A percentile compares a stretch with the other conserved stretches of the same genome.
These are phyloP conservation scores for Eumacrocentrus americanus DNA, from an alignment of 2,888 invertebrate species.

Conservation along the genomic window DNA sequence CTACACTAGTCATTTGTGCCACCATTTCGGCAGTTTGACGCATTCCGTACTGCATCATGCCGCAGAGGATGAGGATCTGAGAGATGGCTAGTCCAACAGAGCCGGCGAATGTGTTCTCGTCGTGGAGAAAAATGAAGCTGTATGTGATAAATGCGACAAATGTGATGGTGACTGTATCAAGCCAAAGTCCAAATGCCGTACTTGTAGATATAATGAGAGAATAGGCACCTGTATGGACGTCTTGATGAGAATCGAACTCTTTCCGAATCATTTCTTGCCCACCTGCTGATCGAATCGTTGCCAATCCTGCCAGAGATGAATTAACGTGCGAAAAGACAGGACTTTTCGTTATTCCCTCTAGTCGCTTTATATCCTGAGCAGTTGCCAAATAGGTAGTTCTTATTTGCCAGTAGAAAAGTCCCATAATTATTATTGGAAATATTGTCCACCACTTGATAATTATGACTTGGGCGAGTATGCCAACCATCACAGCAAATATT, in stretches of 20 bases:
- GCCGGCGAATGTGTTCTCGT: slow-evolving; percentile 67
- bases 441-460: slow-evolving; percentile 74
- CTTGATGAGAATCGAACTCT: slow-evolving; percentile 79
- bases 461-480: slow-evolving; percentile 75
- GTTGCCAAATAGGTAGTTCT: slow-evolving; percentile 73
- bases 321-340: slow-evolving; percentile 92
- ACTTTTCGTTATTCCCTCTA: slow-evolving; percentile 69
- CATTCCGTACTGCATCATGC: slow-evolving; percentile 82
- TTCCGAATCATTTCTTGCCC: slow-evolving; percentile 75
- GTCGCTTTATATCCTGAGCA: slow-evolving; percentile 75
- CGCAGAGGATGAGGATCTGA: slow-evolving; percentile 75
- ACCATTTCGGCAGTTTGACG: slow-evolving; percentile 79
- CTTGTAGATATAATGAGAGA: slow-evolving; percentile 67
- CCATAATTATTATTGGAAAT: slow-evolving; percentile 69
- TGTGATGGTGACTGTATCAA: slow-evolving; percentile 69
- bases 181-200: slow-evolving; percentile 70
- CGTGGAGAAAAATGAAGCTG: slow-evolving; percentile 68
- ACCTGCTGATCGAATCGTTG: slow-evolving; percentile 82
- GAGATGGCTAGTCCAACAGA: slow-evolving; percentile 77
- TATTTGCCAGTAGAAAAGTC: slow-evolving; percentile 69
- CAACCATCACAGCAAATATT: slow-evolving; percentile 73
- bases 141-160: slow-evolving; percentile 70
- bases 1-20: slow-evolving; percentile 82
- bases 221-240: slow-evolving; percentile 71
- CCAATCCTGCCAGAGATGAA: slow-evolving; percentile 84